Evolutionary conservation across 2,113 vertebrate genomes (phyloP), one percentile per base, ranked within the genome.

Genomic region (Burhinus oedicnemus): DNA sequence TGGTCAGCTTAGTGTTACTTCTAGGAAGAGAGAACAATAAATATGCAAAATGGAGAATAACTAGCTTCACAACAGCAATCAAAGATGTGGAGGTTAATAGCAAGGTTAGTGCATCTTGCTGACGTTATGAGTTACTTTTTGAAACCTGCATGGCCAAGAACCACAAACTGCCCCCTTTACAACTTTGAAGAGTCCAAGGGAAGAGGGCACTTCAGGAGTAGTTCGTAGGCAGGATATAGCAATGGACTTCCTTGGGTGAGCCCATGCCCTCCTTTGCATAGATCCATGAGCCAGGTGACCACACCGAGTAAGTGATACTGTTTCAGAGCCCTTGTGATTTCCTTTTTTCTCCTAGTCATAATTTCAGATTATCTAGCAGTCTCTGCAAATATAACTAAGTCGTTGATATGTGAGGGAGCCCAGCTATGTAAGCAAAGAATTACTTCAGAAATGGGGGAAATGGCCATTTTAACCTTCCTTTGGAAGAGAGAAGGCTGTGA

Each of bases 1-100:
- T 62, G 69, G 54, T 90, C 38, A 96, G 83, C 84, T 92, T 79
- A 90, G 51, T 93, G 82, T 85, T 95, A 79, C 77, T 84, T 68
- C 55, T 93, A 79, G 87, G 69, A 79, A 3, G 81, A 82, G 69
- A 62, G 69, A 87, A 36, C 81, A 89, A 79, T 94, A 85, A 76
- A 79, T 93, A 42, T 71, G 55, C 62, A 80, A 60, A 92, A 54
- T 71, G 85, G 87, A 79, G 81, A 84, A 54, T 89, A 66, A 71
- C 7, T 78, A 55, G 69, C 68, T 91, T 84, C 87, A 87, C 81
- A 94, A 27, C 81, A 87, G 77, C 89, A 83, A 5, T 80, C 75
- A 94, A 34, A 89, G 83, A 42, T 93, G 71, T 81, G 76, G 83
- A 81, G 89, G 76, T 77, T 81, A 54, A 74, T 44, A 77, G 80